Evolutionary conservation across 2,797 vertebrate species (phyloP).

Genomic region (Dallia pectoralis): DNA sequence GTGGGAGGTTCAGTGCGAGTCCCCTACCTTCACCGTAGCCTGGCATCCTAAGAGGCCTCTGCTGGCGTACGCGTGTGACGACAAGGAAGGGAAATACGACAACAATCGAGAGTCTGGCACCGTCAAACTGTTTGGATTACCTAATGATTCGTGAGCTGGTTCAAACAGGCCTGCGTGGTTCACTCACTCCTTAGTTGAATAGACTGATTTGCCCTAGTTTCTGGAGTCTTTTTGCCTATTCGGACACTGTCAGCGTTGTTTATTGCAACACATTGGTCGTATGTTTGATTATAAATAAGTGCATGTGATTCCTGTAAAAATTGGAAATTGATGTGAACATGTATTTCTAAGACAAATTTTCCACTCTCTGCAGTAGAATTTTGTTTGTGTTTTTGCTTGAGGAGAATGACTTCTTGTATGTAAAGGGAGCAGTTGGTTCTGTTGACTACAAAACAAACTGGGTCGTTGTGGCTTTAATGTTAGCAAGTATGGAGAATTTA

Average conservation of each 20-base stretch:
- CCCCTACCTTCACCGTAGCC: constrained; percentile 95
- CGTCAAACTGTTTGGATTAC: constrained; percentile 95
- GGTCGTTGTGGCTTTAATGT: neutral
- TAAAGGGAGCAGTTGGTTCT: neutral
- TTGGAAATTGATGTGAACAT: neutral
- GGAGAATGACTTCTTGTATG: neutral
- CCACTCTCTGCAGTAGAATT: neutral
- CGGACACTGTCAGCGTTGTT: neutral
- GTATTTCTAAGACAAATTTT: neutral
- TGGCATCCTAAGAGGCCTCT: constrained; percentile 96
- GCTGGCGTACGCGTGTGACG: constrained; percentile 94
- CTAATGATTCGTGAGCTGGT: constrained; percentile 86
- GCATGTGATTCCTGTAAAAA: neutral
- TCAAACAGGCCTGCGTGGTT: neutral
- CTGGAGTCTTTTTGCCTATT: neutral
- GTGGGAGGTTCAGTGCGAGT: constrained; percentile 98
- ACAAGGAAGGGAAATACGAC: constrained; percentile 98
- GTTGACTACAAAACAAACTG: neutral
- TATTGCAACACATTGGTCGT: neutral
- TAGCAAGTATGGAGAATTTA: no score
- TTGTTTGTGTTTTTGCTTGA: neutral
- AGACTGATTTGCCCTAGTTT: neutral
- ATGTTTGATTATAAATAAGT: neutral
- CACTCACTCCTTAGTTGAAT: neutral
- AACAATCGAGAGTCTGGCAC: constrained; percentile 94